These are phyloP conservation scores for Wasmannia auropunctata DNA, from an alignment of 1,140 invertebrate genomes.

Conservation along the genomic window DNA sequence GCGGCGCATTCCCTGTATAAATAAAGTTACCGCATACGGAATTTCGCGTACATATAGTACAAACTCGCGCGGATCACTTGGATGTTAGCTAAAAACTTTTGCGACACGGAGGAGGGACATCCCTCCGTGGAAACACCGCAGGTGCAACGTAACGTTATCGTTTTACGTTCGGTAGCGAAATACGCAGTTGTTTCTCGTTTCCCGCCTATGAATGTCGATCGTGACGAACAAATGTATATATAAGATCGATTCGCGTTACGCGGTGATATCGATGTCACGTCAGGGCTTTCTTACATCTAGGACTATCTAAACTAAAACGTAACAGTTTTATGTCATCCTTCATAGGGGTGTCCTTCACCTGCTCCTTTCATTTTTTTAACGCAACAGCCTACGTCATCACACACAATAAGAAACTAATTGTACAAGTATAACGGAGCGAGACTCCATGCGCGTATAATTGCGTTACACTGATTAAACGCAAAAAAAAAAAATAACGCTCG, in stretches of 20 bases:
- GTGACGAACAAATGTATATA: not conserved
- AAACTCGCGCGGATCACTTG: constrained; percentile 9
- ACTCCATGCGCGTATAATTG: not conserved
- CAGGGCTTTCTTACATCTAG: not conserved
- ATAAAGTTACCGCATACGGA: constrained; percentile 46
- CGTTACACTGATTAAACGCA: not conserved
- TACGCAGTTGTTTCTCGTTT: not conserved
- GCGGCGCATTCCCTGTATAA: constrained; percentile 27
- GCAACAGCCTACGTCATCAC: not conserved
- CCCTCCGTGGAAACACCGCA: constrained; percentile 33
- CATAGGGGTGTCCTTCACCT: not conserved
- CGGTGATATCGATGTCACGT: not conserved
- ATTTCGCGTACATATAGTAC: constrained; percentile 12
- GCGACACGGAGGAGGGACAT: not conserved
- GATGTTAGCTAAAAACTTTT: constrained; percentile 29
- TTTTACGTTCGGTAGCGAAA: constrained; percentile 10
- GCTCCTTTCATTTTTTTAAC: not conserved
- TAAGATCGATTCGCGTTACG: not conserved
- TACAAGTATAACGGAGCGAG: not conserved
- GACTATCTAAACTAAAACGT: not conserved
- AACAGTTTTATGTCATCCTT: not conserved
- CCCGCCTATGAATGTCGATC: not conserved
- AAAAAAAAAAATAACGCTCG: not conserved
- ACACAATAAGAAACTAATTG: not conserved
- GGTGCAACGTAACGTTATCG: constrained; percentile 19